Evolutionary conservation across 2,797 vertebrate species (phyloP).

Genomic region (Centroberyx gerrardi): DNA sequence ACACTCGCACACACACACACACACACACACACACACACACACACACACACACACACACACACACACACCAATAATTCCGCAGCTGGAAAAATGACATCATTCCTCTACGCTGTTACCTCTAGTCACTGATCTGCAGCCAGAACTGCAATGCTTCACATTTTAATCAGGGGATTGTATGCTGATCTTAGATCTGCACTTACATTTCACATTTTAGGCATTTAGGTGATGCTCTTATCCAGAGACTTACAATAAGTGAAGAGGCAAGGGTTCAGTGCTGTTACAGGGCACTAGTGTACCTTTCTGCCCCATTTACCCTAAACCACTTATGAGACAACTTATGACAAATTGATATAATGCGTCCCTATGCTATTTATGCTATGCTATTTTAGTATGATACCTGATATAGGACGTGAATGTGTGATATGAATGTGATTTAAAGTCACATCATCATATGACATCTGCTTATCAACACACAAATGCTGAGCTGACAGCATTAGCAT

Average conservation of each 20-base stretch:
- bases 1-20: constrained; percentile 6
- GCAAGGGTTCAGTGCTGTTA: background rate
- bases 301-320: no score
- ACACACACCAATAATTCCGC: constrained; percentile 53
- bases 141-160: constrained; percentile 17
- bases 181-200: constrained; percentile 23
- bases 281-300: background rate
- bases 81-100: constrained; percentile 70
- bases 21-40: constrained; percentile 20
- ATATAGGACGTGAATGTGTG: background rate
- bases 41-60: constrained; percentile 44
- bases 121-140: constrained; percentile 52
- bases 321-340: no score
- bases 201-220: constrained; percentile 5
- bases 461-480: no score
- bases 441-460: no score
- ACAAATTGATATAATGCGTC: no score
- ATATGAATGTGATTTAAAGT: no score
- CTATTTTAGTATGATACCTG: background rate
- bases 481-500: no score
- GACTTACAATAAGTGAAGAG: background rate
- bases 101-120: constrained; percentile 25
- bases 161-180: constrained; percentile 43
- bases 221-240: background rate
- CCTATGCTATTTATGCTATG: background rate